Conservation (phyloP, 92 coral and sea anemone species). For the Porites lobata region DNA sequence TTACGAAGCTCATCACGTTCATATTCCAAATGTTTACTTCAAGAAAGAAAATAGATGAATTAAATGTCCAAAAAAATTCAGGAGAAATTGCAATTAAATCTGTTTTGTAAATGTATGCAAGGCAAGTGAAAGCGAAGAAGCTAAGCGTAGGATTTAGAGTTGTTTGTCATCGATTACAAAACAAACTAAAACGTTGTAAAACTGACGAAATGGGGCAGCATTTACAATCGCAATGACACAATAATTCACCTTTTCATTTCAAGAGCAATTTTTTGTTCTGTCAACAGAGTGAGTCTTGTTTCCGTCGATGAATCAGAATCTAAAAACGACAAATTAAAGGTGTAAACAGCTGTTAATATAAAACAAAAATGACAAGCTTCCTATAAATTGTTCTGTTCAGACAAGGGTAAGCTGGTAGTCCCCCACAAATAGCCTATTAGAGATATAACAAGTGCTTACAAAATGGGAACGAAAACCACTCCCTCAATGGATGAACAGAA, state of each 20-base stretch:
- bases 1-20: constrained; percentile 85
- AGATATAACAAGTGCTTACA: too few species aligned
- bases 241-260: constrained; percentile 44
- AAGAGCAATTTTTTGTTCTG: constrained; percentile 36
- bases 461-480: too few species aligned
- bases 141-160: too few species aligned
- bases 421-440: too few species aligned
- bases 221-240: neutral
- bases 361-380: neutral
- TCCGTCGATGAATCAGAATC: constrained; percentile 33
- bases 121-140: too few species aligned
- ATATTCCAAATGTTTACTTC: constrained; percentile 82
- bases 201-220: neutral
- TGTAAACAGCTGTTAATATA: neutral
- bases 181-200: neutral
- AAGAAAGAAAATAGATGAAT: neutral
- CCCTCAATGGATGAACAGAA: too few species aligned
- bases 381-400: too few species aligned
- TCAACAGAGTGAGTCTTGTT: constrained; percentile 16
- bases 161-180: too few species aligned
- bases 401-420: too few species aligned
- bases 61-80: neutral
- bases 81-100: too few species aligned
- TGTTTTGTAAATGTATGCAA: too few species aligned
- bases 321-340: constrained; percentile 5